These are phyloP conservation scores for Lycaon pictus DNA, from an alignment of 2,113 vertebrate species.

Conservation along the genomic window DNA sequence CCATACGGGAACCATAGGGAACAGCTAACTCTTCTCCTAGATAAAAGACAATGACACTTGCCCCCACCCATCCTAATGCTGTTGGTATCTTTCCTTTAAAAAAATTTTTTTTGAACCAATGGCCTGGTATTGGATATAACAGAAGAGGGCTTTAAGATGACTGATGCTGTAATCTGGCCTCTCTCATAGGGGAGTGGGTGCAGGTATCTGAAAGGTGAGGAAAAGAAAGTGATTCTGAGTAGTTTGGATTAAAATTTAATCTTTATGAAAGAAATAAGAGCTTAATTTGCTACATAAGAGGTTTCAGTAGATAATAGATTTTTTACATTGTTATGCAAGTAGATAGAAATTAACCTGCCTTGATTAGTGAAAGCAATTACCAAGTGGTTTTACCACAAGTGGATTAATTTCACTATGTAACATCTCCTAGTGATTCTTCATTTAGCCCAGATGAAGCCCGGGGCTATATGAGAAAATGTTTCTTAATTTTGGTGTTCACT, in stretches of 20 bases:
- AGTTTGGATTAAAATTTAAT: slow-evolving; percentile 5
- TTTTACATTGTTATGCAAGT: neutral
- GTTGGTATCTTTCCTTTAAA: neutral
- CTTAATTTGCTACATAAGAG: neutral
- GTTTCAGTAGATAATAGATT: neutral
- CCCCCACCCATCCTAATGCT: neutral
- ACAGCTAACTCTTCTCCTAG: neutral
- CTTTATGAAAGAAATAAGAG: neutral
- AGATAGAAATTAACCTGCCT: slow-evolving; percentile 1
- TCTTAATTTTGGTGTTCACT: neutral
- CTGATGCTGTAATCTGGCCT: neutral
- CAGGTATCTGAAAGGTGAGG: neutral
- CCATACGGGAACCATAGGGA: neutral
- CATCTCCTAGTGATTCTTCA: neutral
- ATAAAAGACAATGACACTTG: neutral
- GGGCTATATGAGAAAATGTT: neutral
- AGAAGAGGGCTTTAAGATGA: neutral
- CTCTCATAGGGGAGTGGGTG: neutral
- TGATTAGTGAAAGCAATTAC: slow-evolving; percentile 55
- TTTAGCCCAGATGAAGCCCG: neutral
- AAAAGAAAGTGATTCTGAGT: neutral
- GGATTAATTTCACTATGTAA: neutral
- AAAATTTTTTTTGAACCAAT: neutral
- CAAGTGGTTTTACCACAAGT: neutral
- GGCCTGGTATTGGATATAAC: neutral